Conservation (phyloP, 1,140 invertebrate species). For the Periplaneta americana region DNA sequence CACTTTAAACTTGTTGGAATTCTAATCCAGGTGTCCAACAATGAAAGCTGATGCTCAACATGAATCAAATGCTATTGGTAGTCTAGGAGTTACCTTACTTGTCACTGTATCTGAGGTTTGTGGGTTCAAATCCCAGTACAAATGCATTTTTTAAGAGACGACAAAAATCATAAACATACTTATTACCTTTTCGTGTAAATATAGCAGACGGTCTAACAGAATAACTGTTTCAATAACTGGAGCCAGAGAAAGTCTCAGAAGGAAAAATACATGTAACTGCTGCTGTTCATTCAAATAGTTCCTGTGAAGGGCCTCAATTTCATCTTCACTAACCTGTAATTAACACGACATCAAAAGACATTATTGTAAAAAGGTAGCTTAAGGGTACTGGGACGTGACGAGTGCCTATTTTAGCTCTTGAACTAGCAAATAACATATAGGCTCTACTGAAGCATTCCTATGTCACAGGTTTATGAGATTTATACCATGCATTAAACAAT, state of each 20-base stretch:
- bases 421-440: too few species aligned
- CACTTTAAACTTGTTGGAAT: not conserved
- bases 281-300: slow-evolving; percentile 44
- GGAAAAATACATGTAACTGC: slow-evolving; percentile 74
- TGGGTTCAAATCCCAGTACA: not conserved
- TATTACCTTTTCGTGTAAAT: slow-evolving; percentile 60
- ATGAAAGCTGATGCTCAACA: not conserved
- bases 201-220: slow-evolving; percentile 77
- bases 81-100: too few species aligned
- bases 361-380: too few species aligned
- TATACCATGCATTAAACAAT: too few species aligned
- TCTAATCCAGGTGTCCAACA: not conserved
- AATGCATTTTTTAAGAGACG: not conserved
- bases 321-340: slow-evolving; percentile 42
- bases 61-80: not conserved
- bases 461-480: too few species aligned
- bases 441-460: too few species aligned
- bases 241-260: slow-evolving; percentile 70
- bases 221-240: slow-evolving; percentile 80
- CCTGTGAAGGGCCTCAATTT: slow-evolving; percentile 42
- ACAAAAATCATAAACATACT: not conserved
- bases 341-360: not conserved
- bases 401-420: too few species aligned
- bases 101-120: not conserved
- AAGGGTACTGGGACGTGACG: too few species aligned